Evolutionary conservation across 2,888 invertebrate genomes (phyloP), one percentile per base, ranked within the genome.

Genomic region (Conus canariensis): DNA sequence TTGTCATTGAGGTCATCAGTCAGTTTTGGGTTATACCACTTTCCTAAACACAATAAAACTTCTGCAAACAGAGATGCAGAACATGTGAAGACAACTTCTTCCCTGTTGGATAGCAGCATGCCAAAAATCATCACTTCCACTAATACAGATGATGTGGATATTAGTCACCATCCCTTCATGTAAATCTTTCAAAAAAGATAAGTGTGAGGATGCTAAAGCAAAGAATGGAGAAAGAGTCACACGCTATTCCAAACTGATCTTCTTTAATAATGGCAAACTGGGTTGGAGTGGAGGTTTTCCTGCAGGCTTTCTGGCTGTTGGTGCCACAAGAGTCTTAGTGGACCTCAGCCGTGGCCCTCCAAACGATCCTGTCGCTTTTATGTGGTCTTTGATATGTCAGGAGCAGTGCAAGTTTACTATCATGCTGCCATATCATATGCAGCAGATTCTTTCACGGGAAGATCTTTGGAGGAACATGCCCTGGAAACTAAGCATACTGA

Each of bases 251-350:
- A 88, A 25, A 30, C 85, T 60, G 87, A 45, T 80, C 8, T 77
- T 30, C 19, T 88, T 67, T 74, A 80, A 88, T 30, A 25, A 88
- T 25, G 14, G 88, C 59, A n/a, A 12, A 2, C 88, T 92, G 1
- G 92, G 92, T 10, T 92, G 92, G 92, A 90, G 88, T 7, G 92
- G 90, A 60, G 92, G 92, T 1, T 90, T 70, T 30, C 92, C 92
- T 12, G 87, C 88, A 56, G 88, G 87, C 85, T 92, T 88, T 59
- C 89, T 92, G 0, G 85, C 85, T n/a, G 89, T 87, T 30, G 92
- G 92, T 5, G 86, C 87, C 30, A 90, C 91, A 9, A 70, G 91
- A n/a, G 89, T 91, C 77, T 74, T 90, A 30, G 64, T 91, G 22
- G 91, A 92, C 83, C 64, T 90, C 70, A 80, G 86, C 22, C 85